Conservation (phyloP, 2,797 vertebrate species). For the Semaprochilodus insignis region DNA sequence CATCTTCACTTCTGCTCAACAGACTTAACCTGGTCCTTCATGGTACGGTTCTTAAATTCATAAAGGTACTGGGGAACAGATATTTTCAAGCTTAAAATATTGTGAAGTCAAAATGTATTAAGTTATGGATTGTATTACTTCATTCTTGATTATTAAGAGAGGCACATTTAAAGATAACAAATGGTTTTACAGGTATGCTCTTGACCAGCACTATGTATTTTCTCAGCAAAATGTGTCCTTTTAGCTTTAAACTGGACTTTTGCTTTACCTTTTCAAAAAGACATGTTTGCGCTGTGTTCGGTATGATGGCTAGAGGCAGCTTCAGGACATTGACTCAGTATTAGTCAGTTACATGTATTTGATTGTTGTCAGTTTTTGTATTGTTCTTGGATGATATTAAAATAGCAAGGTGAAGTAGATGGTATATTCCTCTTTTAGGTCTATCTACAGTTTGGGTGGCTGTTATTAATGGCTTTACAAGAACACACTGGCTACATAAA, state of each 20-base stretch:
- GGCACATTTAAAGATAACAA: background rate
- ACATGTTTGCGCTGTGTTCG: background rate
- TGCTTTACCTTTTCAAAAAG: background rate
- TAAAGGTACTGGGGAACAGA: conserved; percentile 38
- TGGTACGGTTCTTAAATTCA: conserved; percentile 38
- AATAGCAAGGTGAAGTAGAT: conserved; percentile 3
- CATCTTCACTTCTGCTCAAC: conserved; percentile 17
- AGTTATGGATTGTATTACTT: background rate
- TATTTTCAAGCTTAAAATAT: background rate
- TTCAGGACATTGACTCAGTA: conserved; percentile 18
- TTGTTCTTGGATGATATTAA: conserved; percentile 4
- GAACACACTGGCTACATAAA: background rate
- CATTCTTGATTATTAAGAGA: background rate
- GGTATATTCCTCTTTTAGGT: background rate
- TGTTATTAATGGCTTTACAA: background rate
- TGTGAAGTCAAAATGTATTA: background rate
- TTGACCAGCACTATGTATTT: background rate
- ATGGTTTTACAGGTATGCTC: background rate
- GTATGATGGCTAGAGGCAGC: conserved; percentile 6
- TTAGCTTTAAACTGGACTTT: background rate
- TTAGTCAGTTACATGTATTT: conserved; percentile 25
- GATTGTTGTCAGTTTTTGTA: background rate
- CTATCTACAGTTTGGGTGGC: background rate
- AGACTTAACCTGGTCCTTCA: conserved; percentile 1
- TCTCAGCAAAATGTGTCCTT: background rate